A percentile compares a stretch with the other conserved stretches of the same genome.
phyloP scores from a whole-genome alignment of 2,888 invertebrate species.

The Phrixothrix hirtus region DNA sequence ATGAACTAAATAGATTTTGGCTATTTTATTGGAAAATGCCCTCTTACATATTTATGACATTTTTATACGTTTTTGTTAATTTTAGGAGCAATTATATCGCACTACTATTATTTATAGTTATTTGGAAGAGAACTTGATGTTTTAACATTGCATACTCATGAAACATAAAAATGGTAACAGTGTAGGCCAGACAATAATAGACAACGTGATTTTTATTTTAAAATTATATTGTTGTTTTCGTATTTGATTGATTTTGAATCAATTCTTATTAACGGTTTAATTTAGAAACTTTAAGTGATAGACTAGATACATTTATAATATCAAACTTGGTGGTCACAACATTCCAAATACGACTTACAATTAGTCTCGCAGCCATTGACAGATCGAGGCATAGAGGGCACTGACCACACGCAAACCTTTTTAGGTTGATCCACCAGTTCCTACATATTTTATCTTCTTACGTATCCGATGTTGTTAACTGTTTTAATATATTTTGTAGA shows the following conservation, averaged over 20 bases:
- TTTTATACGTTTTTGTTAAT: no score
- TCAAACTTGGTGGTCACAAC: conserved; percentile 25
- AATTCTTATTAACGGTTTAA: background rate
- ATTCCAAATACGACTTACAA: conserved; percentile 23
- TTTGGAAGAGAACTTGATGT: no score
- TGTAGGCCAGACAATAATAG: no score
- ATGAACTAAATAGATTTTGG: no score
- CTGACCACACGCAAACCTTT: conserved; percentile 30
- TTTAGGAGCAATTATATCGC: no score
- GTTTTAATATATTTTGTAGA: background rate
- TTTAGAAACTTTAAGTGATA: background rate
- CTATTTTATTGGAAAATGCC: no score
- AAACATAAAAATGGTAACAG: no score
- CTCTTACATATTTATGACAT: no score
- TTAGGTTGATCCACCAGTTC: conserved; percentile 17
- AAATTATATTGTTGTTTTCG: no score
- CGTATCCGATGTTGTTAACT: conserved; percentile 2
- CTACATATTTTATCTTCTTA: conserved; percentile 2
- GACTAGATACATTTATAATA: conserved; percentile 16
- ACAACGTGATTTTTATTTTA: no score
- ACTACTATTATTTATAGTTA: no score
- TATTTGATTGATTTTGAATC: background rate
- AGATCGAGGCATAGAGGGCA: conserved; percentile 31
- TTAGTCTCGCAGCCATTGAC: conserved; percentile 19
- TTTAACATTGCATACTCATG: no score